Evolutionary conservation across 2,113 vertebrate species (phyloP).

Genomic region (Hydrolagus affinis): DNA sequence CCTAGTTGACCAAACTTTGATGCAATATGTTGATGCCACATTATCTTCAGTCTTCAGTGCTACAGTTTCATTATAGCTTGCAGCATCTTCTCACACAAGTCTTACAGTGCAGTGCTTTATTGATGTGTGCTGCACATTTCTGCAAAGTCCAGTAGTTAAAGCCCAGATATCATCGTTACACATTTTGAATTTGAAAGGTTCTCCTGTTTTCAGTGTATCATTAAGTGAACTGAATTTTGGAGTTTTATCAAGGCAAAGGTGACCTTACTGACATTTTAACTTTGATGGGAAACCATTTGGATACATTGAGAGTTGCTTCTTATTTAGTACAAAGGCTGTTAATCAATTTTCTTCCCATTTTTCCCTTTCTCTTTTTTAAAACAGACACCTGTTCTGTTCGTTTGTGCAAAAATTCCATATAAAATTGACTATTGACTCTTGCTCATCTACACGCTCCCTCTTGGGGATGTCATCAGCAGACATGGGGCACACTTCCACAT

Average conservation of each 20-base stretch:
- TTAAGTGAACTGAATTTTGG: not conserved
- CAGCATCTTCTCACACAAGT: constrained; percentile 23
- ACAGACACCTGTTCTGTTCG: not conserved
- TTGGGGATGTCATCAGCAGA: too few relatives aligned
- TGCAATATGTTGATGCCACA: not conserved
- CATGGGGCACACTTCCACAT: too few relatives aligned
- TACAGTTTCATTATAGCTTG: not conserved
- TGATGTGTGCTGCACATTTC: not conserved
- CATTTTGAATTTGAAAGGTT: not conserved
- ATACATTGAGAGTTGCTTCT: not conserved
- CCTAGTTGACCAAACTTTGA: constrained; percentile 23
- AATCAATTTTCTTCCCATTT: too few relatives aligned
- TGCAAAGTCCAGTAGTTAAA: not conserved
- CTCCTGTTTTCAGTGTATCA: not conserved
- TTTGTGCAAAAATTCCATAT: not conserved
- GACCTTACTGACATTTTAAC: not conserved
- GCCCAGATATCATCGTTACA: not conserved
- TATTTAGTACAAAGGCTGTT: not conserved
- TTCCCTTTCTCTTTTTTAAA: too few relatives aligned
- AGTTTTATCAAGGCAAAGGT: too few relatives aligned
- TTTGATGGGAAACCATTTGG: not conserved
- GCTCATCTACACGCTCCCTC: too few relatives aligned
- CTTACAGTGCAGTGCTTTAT: not conserved
- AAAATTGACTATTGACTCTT: not conserved
- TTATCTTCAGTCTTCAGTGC: constrained; percentile 17